A percentile compares a stretch with the other conserved stretches of the same genome.
These are phyloP conservation scores for Congeria kusceri DNA, from an alignment of 2,888 invertebrate genomes.

Conservation along the genomic window DNA sequence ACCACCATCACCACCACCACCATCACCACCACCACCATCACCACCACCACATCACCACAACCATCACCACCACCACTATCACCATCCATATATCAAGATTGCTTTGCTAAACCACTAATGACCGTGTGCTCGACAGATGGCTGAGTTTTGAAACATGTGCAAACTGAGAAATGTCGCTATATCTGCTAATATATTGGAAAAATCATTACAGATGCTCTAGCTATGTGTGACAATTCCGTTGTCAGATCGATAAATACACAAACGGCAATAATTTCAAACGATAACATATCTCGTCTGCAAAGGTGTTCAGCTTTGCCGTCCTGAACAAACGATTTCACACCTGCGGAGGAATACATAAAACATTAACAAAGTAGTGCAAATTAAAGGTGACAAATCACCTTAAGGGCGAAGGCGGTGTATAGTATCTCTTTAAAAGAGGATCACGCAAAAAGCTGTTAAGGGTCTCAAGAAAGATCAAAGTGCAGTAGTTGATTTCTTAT, in stretches of 20 bases:
- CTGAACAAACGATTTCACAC: background rate
- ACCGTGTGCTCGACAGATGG: no score
- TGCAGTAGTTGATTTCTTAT: background rate
- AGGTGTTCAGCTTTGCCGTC: background rate
- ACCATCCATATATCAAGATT: no score
- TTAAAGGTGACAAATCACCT: constrained; percentile 24
- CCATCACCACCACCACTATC: no score
- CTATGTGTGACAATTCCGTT: background rate
- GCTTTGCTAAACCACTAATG: no score
- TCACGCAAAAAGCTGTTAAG: background rate
- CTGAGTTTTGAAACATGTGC: background rate
- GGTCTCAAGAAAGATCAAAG: background rate
- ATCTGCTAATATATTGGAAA: constrained; percentile 1
- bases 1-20: no score
- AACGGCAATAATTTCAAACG: constrained; percentile 10
- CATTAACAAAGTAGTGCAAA: background rate
- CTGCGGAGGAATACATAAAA: constrained; percentile 1
- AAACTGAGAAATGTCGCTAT: background rate
- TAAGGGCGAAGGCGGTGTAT: background rate
- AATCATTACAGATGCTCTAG: no score
- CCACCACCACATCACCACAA: no score
- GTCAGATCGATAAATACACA: background rate
- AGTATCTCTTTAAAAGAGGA: background rate
- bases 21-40: no score
- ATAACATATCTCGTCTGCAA: constrained; percentile 28